phyloP scores from a whole-genome alignment of 2,888 invertebrate species.

The Lepidochitona cinerea region DNA sequence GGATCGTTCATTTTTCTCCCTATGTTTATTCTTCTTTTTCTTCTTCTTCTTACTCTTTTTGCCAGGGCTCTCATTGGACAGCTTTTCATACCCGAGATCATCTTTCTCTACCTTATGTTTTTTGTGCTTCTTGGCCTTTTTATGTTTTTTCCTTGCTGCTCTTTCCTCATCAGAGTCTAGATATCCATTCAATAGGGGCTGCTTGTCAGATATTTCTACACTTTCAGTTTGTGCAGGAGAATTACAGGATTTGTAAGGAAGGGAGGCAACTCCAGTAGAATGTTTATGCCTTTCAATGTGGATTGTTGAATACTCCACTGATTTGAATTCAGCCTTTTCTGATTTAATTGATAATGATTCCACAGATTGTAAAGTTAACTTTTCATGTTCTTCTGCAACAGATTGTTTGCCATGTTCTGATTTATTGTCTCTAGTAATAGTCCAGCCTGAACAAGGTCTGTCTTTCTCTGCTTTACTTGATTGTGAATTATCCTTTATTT shows the following conservation, averaged over 20 bases:
- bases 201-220: slow-evolving; percentile 29
- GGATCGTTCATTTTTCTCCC: slow-evolving; percentile 20
- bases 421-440: slow-evolving; percentile 28
- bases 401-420: background rate
- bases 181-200: slow-evolving; percentile 17
- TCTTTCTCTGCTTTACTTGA: slow-evolving; percentile 26
- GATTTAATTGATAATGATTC: background rate
- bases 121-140: slow-evolving; percentile 51
- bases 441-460: slow-evolving; percentile 43
- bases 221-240: background rate
- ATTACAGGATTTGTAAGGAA: background rate
- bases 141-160: slow-evolving; percentile 27
- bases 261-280: background rate
- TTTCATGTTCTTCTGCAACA: background rate
- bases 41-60: slow-evolving; percentile 39
- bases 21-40: slow-evolving; percentile 50
- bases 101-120: slow-evolving; percentile 40
- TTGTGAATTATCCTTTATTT: slow-evolving; percentile 46
- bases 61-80: slow-evolving; percentile 26
- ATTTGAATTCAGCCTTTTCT: background rate
- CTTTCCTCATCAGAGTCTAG: background rate
- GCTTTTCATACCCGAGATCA: slow-evolving; percentile 26
- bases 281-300: background rate
- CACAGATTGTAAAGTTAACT: background rate
- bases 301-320: background rate